These are phyloP conservation scores for Argyrosomus japonicus DNA, from an alignment of 2,113 vertebrate genomes.

Conservation along the genomic window DNA sequence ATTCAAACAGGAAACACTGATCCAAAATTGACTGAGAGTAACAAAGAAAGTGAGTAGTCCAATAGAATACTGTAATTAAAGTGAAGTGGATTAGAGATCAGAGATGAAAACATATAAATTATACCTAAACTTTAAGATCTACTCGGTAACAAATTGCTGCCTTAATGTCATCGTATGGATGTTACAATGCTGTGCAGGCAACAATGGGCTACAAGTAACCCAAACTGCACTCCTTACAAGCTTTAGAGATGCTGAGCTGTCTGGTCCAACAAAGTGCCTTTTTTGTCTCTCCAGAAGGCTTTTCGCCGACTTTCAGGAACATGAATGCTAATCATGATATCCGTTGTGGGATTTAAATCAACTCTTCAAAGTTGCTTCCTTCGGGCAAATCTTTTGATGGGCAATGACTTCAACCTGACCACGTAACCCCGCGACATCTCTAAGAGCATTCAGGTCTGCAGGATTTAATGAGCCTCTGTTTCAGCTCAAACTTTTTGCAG, in stretches of 20 bases:
- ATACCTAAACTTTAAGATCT: background rate
- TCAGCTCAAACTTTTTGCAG: constrained; percentile 1
- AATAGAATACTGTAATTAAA: background rate
- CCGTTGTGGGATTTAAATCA: background rate
- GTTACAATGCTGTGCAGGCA: background rate
- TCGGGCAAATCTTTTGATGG: constrained; percentile 8
- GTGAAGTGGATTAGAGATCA: background rate
- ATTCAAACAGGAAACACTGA: background rate
- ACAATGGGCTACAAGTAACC: background rate
- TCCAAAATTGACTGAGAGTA: background rate
- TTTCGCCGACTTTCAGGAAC: constrained; percentile 15
- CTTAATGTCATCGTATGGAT: background rate
- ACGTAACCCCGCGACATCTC: background rate
- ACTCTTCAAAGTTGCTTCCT: constrained; percentile 18
- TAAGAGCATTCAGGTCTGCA: background rate
- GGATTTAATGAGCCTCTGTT: constrained; percentile 31
- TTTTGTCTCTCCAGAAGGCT: background rate
- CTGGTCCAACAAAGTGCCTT: constrained; percentile 6
- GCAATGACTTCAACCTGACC: constrained; percentile 17
- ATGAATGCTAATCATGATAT: constrained; percentile 10
- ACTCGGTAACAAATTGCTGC: background rate
- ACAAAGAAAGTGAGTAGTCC: background rate
- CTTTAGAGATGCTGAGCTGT: background rate
- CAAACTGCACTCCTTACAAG: background rate
- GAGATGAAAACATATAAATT: background rate